Base-by-base conservation (phyloP, 2,113 vertebrate species). In the Ictalurus furcatus region DNA sequence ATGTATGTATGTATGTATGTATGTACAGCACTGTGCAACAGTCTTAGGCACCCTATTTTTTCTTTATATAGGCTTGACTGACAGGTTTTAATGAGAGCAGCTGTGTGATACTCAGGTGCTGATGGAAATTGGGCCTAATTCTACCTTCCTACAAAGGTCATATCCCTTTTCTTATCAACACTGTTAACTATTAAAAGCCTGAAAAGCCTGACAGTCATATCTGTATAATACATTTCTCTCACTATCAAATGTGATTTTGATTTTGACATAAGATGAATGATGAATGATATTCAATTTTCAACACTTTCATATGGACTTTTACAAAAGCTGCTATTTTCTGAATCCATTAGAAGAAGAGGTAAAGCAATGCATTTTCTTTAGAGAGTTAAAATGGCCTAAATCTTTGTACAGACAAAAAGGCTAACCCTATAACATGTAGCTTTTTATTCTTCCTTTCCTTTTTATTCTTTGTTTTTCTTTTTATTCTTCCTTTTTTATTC, bases 31-130 rank as follows among this genome's bases (percentile, higher is more conserved):
- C 44, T 44, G 44, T 44, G 44, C 44, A 44, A 44, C 44, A 44
- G 44, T 44, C 44, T 44, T 44, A 44, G 4, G 4, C 44, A 44
- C 6, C 4, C 4, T 44, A 44, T 44, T 44, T 44, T 44, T 44
- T 44, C 44, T 44, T 44, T 44, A 3, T 44, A 44, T 44, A 44
- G 44, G 44, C 44, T 44, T 44, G 44, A 44, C 93, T 65, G 61
- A 65, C 23, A 94, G 93, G 73, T 92, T 94, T 94, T 95, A 95
- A 95, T 95, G 94, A 94, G 93, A 89, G 87, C 92, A 93, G 93
- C 89, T 58, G 92, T 90, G 90, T 94, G 93, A 94, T 92, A 91
- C 92, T 94, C 94, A 94, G 94, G 92, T 95, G 92, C 93, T 91
- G 91, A 95, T 94, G 92, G 91, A 95, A 95, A 95, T 93, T 89